Evolutionary conservation across 2,797 vertebrate species (phyloP).

Genomic region (Dallia pectoralis): DNA sequence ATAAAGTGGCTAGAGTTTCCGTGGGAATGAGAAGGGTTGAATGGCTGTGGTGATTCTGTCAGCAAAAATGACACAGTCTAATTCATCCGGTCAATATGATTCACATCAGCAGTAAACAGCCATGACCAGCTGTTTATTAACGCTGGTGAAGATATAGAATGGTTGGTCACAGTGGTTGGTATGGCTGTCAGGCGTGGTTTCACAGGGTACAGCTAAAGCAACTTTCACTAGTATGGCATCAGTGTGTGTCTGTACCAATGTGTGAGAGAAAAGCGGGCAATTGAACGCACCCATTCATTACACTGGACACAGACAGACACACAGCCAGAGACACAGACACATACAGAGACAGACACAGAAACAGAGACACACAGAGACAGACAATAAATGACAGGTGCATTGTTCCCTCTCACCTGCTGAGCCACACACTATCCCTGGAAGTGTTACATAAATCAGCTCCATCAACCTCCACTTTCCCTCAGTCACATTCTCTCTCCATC

Average conservation of each 20-base stretch:
- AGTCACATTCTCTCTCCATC: not conserved
- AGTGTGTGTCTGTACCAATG: not conserved
- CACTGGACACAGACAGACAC: slow-evolving; percentile 14
- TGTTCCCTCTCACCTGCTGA: slow-evolving; percentile 23
- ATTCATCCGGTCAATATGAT: not conserved
- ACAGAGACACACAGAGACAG: slow-evolving; percentile 13
- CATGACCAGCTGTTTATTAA: not conserved
- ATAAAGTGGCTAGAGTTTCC: not conserved
- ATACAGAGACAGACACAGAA: no score
- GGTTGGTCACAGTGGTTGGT: not conserved
- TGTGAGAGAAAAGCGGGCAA: not conserved
- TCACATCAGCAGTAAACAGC: not conserved
- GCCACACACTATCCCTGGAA: slow-evolving; percentile 28
- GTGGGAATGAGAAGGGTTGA: not conserved
- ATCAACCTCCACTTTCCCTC: not conserved
- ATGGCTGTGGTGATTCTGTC: not conserved
- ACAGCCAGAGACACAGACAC: slow-evolving; percentile 16
- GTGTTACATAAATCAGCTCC: slow-evolving; percentile 20
- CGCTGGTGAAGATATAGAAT: not conserved
- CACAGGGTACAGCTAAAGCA: not conserved
- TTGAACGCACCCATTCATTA: slow-evolving; percentile 2
- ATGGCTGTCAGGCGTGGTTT: not conserved
- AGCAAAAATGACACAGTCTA: not conserved
- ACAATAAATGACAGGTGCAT: slow-evolving; percentile 23
- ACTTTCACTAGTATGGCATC: not conserved